These are phyloP conservation scores for Greenwoodochromis staneri DNA, from an alignment of 2,113 vertebrate genomes.

Conservation along the genomic window DNA sequence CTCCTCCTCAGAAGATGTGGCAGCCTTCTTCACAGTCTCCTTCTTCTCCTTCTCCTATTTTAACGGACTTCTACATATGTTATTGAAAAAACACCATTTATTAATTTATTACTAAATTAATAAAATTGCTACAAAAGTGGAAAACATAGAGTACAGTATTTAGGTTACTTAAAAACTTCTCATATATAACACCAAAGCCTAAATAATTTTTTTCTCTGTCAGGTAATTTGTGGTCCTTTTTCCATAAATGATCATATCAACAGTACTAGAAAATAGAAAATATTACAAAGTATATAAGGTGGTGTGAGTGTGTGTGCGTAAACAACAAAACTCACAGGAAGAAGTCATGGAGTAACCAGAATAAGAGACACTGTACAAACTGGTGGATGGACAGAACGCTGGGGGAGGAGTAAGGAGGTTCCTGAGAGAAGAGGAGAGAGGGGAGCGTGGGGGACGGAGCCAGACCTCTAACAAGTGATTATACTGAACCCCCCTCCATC, in stretches of 20 bases:
- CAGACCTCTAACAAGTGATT: constrained; percentile 77
- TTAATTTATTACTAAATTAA: neutral
- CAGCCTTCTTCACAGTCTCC: neutral
- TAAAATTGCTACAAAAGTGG: neutral
- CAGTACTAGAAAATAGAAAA: neutral
- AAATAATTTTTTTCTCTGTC: neutral
- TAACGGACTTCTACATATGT: neutral
- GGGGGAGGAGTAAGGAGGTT: constrained; percentile 31
- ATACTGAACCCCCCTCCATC: constrained; percentile 43
- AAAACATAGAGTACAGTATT: neutral
- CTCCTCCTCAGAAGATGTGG: neutral
- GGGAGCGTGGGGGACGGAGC: constrained; percentile 36
- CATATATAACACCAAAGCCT: neutral
- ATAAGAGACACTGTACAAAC: neutral
- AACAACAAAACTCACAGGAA: neutral
- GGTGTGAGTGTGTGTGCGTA: neutral
- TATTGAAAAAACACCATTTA: neutral
- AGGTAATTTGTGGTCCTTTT: neutral
- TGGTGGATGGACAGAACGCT: constrained; percentile 27
- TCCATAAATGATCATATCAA: neutral
- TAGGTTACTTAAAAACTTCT: neutral
- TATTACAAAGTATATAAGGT: neutral
- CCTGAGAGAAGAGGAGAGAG: constrained; percentile 26
- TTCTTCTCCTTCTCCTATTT: neutral
- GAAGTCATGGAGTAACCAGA: neutral